Evolutionary conservation across 1,140 invertebrate species (phyloP).

Genomic region (Eubasilissa regina): DNA sequence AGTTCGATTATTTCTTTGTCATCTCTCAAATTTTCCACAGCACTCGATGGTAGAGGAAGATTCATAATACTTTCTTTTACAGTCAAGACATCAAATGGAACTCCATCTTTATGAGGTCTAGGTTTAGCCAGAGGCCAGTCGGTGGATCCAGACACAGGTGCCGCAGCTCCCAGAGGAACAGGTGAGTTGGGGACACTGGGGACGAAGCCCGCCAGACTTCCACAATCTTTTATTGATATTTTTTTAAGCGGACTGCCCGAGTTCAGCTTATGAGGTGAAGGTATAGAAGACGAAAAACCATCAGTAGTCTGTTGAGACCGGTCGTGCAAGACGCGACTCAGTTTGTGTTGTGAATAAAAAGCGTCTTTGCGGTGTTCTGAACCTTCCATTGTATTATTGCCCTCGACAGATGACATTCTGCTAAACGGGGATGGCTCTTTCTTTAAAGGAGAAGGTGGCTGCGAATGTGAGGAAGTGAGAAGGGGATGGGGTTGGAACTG

Average conservation of each 20-base stretch:
- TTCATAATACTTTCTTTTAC: constrained; percentile 27
- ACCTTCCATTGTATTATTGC: constrained; percentile 12
- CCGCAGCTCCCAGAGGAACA: constrained; percentile 61
- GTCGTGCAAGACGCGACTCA: constrained; percentile 69
- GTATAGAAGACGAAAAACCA: constrained; percentile 54
- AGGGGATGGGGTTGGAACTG: constrained; percentile 58
- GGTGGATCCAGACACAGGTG: constrained; percentile 58
- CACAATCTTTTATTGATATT: constrained; percentile 41
- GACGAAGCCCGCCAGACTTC: constrained; percentile 10
- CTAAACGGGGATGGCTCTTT: constrained; percentile 75
- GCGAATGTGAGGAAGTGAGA: constrained; percentile 68
- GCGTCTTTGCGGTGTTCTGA: constrained; percentile 61
- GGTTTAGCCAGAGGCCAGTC: constrained; percentile 63
- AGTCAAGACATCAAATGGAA: constrained; percentile 47
- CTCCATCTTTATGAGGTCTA: constrained; percentile 62
- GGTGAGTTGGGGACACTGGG: constrained; percentile 60
- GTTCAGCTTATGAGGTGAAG: constrained; percentile 60
- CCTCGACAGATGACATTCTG: constrained; percentile 56
- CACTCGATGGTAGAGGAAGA: constrained; percentile 29
- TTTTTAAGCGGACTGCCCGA: constrained; percentile 59
- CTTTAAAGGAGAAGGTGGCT: constrained; percentile 79
- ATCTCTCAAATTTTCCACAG: constrained; percentile 63
- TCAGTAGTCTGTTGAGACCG: constrained; percentile 62
- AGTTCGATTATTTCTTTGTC: constrained; percentile 67
- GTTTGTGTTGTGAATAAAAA: constrained; percentile 62